These are phyloP conservation scores for Catagonus wagneri DNA, from an alignment of 2,113 vertebrate genomes.

Conservation along the genomic window DNA sequence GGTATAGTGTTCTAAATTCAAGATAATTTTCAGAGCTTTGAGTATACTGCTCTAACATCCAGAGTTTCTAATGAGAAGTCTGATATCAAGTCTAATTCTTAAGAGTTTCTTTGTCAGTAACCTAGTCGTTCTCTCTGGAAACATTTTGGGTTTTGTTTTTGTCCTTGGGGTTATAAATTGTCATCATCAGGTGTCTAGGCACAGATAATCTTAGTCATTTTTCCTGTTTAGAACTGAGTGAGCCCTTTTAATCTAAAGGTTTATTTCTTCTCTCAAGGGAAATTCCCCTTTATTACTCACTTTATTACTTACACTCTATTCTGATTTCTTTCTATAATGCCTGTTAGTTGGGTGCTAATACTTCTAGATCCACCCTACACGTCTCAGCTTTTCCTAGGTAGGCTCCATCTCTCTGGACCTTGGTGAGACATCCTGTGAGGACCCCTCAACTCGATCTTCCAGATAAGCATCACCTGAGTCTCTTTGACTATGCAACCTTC, in stretches of 20 bases:
- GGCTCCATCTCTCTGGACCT: neutral
- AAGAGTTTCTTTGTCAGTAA: neutral
- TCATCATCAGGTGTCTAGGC: neutral
- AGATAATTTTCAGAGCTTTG: neutral
- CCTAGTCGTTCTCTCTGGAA: neutral
- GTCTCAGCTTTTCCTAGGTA: neutral
- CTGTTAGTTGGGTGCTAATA: neutral
- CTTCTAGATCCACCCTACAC: neutral
- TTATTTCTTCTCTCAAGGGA: neutral
- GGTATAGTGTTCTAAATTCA: neutral
- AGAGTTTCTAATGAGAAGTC: neutral
- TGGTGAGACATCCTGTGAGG: too few species aligned
- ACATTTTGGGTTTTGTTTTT: neutral
- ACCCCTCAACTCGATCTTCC: neutral
- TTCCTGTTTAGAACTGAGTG: neutral
- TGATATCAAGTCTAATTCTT: neutral
- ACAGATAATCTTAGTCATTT: too few species aligned
- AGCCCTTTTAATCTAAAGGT: neutral
- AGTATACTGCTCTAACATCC: neutral
- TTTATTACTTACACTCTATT: neutral
- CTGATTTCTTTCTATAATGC: neutral
- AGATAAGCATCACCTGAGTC: neutral
- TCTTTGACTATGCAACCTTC: neutral
- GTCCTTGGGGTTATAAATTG: neutral
- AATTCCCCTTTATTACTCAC: neutral